Base-by-base conservation (phyloP, 2,113 vertebrate genomes). In the Zapus hudsonius region DNA sequence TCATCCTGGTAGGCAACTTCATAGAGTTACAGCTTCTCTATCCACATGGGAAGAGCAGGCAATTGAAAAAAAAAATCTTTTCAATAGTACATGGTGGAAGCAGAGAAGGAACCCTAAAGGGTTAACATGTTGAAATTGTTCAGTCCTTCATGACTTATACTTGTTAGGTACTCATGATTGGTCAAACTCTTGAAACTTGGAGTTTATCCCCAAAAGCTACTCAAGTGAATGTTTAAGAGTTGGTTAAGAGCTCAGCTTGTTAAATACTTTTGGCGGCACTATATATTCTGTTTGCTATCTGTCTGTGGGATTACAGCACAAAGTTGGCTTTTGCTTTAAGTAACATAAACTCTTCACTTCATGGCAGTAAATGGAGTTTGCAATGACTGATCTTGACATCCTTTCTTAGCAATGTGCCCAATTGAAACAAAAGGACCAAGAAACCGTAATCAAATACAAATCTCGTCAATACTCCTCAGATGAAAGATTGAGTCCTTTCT, bases 1-100 rank as follows among this genome's bases (percentile, higher is more conserved):
- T 16, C 16, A 38, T 59, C 87, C 75, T 40, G 29, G 15, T 79
- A 59, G 36, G 9, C 25, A 70, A 75, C 7, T 78, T 87, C 76
- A 69, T 40, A 33, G 11, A 89, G 90, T 84, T 83, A 90, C 93
- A 80, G 90, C 3, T 8, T 90, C 27, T 83, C 20, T 86, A 36
- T n/a, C n/a, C 29, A 88, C 88, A 85, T 59, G 20, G 20, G 5
- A 25, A 4, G 16, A 66, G 25, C 19, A 38, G 27, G 13, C 19
- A 84, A 64, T 84, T 91, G 52, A 52, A 7, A 52, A 44, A 89
- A 92, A 17, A 92, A 89, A 66, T 36, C 36, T 75, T 81, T 90
- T 66, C 6, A 47, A 6, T 22, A 84, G 4, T 5, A 1, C 5
- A 89, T 78, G 63, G 29, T 75, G 19, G 57, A 90, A 88, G 3